A percentile compares a stretch with the other conserved stretches of the same genome.
Evolutionary conservation across 1,140 invertebrate species (phyloP).

Genomic region (Ridgeia piscesae): DNA sequence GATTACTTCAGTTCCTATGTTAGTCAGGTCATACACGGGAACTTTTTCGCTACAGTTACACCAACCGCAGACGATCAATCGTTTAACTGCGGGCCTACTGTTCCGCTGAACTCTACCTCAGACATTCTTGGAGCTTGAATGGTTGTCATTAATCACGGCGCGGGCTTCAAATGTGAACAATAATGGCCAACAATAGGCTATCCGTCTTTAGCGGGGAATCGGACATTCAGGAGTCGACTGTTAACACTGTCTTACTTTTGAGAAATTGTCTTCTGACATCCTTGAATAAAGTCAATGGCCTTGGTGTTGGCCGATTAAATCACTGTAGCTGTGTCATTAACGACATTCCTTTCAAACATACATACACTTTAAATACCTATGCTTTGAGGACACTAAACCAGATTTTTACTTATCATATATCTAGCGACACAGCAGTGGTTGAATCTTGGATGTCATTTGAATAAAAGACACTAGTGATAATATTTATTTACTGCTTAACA

Average conservation of each 20-base stretch:
- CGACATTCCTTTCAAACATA: neutral
- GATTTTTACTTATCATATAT: neutral
- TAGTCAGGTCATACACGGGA: neutral
- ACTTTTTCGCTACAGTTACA: neutral
- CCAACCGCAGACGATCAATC: neutral
- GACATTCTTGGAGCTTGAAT: neutral
- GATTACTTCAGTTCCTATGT: neutral
- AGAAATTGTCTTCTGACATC: neutral
- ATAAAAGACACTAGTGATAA: neutral
- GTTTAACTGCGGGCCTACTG: neutral
- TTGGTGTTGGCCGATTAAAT: neutral
- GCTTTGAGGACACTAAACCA: neutral
- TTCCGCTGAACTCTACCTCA: neutral
- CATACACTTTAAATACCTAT: neutral
- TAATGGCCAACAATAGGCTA: neutral
- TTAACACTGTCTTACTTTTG: neutral
- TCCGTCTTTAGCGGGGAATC: neutral
- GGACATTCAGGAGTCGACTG: neutral
- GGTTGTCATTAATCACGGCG: neutral
- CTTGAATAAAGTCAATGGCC: neutral
- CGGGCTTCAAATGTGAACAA: neutral
- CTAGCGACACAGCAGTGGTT: neutral
- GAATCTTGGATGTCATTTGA: neutral
- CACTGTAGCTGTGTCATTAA: neutral
- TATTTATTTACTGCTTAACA: neutral